Evolutionary conservation across 1,140 invertebrate species (phyloP).

Genomic region (Cydia amplana): DNA sequence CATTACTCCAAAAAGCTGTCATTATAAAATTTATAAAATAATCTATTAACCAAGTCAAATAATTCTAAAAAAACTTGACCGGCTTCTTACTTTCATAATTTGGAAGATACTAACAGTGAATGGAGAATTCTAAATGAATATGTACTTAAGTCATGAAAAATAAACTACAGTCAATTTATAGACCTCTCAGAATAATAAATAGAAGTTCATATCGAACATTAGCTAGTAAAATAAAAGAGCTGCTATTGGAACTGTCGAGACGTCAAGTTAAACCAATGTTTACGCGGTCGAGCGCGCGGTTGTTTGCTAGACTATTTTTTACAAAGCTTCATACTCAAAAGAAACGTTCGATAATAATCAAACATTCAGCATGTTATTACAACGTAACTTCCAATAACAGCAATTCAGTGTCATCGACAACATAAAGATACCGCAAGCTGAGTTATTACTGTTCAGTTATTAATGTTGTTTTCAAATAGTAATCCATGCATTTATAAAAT

Average conservation of each 20-base stretch:
- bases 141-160: too few relatives aligned
- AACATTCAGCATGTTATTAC: background rate
- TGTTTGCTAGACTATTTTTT: slow-evolving; percentile 17
- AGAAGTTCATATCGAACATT: background rate
- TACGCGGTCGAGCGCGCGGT: background rate
- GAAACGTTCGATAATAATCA: slow-evolving; percentile 12
- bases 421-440: background rate
- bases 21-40: too few relatives aligned
- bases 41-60: too few relatives aligned
- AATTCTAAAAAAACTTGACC: too few relatives aligned
- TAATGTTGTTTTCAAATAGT: background rate
- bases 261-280: slow-evolving; percentile 20
- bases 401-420: background rate
- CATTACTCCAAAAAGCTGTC: too few relatives aligned
- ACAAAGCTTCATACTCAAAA: background rate
- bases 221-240: background rate
- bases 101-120: too few relatives aligned
- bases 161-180: too few relatives aligned
- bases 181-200: background rate
- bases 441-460: background rate
- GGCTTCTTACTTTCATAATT: too few relatives aligned
- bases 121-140: too few relatives aligned
- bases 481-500: background rate
- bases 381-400: background rate
- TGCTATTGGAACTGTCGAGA: slow-evolving; percentile 8